Conservation (phyloP, 53 echinoderm and acorn worm genomes). For the Patiria pectinifera region DNA sequence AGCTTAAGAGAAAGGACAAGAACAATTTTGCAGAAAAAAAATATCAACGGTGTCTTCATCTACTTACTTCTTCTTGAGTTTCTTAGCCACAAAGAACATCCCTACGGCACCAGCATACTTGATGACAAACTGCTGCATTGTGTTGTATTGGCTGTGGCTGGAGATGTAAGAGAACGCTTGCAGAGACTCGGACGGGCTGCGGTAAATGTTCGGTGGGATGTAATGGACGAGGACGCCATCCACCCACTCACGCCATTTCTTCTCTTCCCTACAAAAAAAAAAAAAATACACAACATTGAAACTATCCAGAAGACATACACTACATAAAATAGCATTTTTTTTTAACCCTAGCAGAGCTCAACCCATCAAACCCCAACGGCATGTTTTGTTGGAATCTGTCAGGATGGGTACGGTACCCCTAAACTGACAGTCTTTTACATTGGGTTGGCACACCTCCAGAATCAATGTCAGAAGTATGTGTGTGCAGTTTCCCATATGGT, state of each 20-base stretch:
- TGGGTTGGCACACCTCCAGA: no score
- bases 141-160: conserved; percentile 70
- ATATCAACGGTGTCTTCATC: neutral
- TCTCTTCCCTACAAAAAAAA: conserved; percentile 77
- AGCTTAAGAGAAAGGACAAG: no score
- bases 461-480: no score
- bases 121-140: conserved; percentile 74
- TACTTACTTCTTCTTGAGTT: conserved; percentile 94
- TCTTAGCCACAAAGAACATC: conserved; percentile 91
- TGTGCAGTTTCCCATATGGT: no score
- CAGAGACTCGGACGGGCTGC: conserved; percentile 81
- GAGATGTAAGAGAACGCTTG: conserved; percentile 95
- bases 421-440: no score
- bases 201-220: conserved; percentile 93
- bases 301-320: no score
- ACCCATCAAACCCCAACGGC: no score
- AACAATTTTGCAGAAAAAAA: neutral
- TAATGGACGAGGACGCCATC: conserved; percentile 86
- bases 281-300: neutral
- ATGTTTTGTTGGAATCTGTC: no score
- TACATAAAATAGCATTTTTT: no score
- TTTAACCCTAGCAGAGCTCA: no score
- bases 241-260: conserved; percentile 97
- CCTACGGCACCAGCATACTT: conserved; percentile 91
- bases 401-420: no score